Percentiles rank a stretch among this genome's conserved stretches.
Conservation (phyloP, 2,888 invertebrate genomes). For the Machimus atricapillus region DNA sequence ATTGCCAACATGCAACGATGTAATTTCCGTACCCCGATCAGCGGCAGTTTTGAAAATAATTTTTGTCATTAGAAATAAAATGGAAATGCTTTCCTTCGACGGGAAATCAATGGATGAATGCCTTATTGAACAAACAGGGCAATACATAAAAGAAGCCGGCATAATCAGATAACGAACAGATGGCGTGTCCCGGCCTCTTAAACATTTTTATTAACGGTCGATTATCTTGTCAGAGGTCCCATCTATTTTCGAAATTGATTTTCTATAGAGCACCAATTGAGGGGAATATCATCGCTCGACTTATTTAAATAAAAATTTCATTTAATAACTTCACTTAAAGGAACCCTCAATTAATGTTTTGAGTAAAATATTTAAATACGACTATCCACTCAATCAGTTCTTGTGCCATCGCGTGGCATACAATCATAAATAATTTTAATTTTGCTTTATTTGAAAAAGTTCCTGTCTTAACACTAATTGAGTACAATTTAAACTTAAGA, state of each 20-base stretch:
- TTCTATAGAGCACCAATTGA: neutral
- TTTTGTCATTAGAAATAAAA: neutral
- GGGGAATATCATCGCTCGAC: neutral
- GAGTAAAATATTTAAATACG: neutral
- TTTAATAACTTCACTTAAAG: neutral
- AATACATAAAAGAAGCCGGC: conserved; percentile 1
- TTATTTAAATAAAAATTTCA: neutral
- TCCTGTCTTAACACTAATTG: neutral
- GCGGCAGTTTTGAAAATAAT: neutral
- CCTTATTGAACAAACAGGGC: conserved; percentile 23
- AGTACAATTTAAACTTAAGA: neutral
- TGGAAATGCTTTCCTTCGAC: neutral
- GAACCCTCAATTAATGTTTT: neutral
- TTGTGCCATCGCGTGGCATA: neutral
- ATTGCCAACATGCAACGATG: neutral
- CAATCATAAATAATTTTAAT: neutral
- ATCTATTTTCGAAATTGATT: conserved; percentile 15
- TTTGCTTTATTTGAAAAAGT: neutral
- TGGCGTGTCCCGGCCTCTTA: conserved; percentile 4
- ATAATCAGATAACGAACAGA: conserved; percentile 16
- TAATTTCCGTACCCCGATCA: neutral
- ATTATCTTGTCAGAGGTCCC: conserved; percentile 6
- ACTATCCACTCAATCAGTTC: neutral
- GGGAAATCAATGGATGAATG: conserved; percentile 15
- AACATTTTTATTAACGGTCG: conserved; percentile 11